phyloP scores from a whole-genome alignment of 2,113 vertebrate species.

The Petrocephalus zakoni region DNA sequence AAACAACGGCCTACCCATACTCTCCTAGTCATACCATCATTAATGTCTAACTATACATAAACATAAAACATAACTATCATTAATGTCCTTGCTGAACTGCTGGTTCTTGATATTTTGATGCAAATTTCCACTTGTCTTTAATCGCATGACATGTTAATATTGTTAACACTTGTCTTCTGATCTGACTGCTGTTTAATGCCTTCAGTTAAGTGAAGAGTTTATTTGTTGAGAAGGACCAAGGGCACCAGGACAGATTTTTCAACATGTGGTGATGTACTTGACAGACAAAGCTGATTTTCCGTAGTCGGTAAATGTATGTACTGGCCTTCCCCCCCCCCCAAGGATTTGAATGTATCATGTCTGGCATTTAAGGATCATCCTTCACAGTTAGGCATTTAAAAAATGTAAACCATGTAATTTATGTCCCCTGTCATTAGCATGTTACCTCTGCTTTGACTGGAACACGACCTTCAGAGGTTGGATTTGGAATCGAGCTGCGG shows the following conservation, averaged over 20 bases:
- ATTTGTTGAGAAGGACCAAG: neutral
- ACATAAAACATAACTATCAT: too few relatives aligned
- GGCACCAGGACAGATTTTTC: neutral
- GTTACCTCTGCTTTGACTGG: neutral
- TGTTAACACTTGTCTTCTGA: neutral
- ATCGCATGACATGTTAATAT: neutral
- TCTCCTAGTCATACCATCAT: neutral
- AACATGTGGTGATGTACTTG: neutral
- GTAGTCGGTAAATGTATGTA: neutral
- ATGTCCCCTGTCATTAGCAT: neutral
- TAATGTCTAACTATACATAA: too few relatives aligned
- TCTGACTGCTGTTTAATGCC: neutral
- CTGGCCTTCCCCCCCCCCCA: neutral
- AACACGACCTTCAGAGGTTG: neutral
- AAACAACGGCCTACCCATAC: neutral
- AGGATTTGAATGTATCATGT: neutral
- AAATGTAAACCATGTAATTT: neutral
- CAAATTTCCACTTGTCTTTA: neutral
- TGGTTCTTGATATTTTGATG: neutral
- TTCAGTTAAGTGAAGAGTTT: neutral
- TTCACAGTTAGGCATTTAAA: neutral
- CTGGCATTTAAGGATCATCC: neutral
- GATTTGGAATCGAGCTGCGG: neutral
- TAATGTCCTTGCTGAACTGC: neutral
- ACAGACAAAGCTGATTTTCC: neutral